A percentile compares a stretch with the other conserved stretches of the same genome.
phyloP scores from a whole-genome alignment of 2,888 invertebrate species.

The Xestia c-nigrum region DNA sequence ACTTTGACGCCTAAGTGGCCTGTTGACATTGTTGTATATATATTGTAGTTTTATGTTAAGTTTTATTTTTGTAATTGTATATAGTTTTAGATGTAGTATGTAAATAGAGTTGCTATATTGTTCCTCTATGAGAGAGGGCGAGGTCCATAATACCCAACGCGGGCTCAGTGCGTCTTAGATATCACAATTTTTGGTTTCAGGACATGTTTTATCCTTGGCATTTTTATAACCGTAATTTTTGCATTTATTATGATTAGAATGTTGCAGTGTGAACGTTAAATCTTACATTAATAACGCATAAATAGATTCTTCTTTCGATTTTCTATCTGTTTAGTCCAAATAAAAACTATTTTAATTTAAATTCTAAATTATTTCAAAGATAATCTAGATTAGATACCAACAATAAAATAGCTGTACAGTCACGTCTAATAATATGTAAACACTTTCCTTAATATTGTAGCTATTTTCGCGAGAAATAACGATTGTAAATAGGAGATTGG shows the following conservation, averaged over 20 bases:
- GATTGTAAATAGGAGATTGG: too few species aligned
- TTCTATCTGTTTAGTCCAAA: not conserved
- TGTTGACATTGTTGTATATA: too few species aligned
- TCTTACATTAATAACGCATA: too few species aligned
- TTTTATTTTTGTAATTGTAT: too few species aligned
- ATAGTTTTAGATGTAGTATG: too few species aligned
- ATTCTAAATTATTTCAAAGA: not conserved
- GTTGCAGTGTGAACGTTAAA: too few species aligned
- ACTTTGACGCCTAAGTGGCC: too few species aligned
- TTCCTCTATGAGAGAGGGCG: not conserved
- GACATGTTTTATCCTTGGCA: not conserved
- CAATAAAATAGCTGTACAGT: constrained; percentile 10
- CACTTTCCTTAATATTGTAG: too few species aligned
- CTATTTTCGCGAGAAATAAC: too few species aligned
- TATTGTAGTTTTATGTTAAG: too few species aligned
- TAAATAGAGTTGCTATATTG: too few species aligned
- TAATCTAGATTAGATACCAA: not conserved
- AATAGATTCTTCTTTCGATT: not conserved
- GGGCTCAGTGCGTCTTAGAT: not conserved
- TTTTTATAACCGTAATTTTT: not conserved
- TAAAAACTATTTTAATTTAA: not conserved
- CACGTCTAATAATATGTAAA: too few species aligned
- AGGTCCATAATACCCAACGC: not conserved
- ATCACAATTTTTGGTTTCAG: not conserved
- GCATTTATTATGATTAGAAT: not conserved